A percentile compares a stretch with the other conserved stretches of the same genome.
phyloP scores from a whole-genome alignment of 2,113 vertebrate genomes.

The Sprattus sprattus region DNA sequence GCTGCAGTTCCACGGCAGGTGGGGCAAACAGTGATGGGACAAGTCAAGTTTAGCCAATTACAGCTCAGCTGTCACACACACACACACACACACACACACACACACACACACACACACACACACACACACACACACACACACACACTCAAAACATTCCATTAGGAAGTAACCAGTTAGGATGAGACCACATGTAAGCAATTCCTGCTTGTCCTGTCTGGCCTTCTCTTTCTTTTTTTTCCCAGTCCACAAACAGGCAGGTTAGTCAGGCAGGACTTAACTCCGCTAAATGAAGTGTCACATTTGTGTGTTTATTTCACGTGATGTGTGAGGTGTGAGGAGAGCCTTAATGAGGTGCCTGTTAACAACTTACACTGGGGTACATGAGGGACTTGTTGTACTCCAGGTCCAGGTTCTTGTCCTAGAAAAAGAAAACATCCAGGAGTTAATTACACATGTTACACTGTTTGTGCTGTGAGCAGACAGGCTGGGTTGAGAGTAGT shows the following conservation, averaged over 20 bases:
- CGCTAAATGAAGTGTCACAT: no score
- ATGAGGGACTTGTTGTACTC: conserved; percentile 86
- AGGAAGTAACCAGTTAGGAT: background rate
- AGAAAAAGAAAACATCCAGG: conserved; percentile 20
- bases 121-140: background rate
- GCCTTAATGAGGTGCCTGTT: background rate
- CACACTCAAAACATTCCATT: background rate
- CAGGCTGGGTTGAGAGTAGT: background rate
- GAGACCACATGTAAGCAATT: background rate
- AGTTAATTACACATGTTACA: background rate
- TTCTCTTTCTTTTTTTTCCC: background rate
- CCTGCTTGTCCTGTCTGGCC: background rate
- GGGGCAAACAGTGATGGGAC: conserved; percentile 71
- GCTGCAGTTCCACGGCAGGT: conserved; percentile 73
- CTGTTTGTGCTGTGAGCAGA: no score
- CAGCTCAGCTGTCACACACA: conserved; percentile 12
- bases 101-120: background rate
- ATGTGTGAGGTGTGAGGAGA: background rate
- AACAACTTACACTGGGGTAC: conserved; percentile 87
- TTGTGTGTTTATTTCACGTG: no score
- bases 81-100: background rate
- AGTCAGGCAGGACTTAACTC: background rate
- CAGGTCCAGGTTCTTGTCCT: conserved; percentile 95
- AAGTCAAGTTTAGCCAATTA: conserved; percentile 62
- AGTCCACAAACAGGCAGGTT: background rate